Base-by-base conservation (phyloP, 2,888 invertebrate genomes). In the Drosophila mimetica region DNA sequence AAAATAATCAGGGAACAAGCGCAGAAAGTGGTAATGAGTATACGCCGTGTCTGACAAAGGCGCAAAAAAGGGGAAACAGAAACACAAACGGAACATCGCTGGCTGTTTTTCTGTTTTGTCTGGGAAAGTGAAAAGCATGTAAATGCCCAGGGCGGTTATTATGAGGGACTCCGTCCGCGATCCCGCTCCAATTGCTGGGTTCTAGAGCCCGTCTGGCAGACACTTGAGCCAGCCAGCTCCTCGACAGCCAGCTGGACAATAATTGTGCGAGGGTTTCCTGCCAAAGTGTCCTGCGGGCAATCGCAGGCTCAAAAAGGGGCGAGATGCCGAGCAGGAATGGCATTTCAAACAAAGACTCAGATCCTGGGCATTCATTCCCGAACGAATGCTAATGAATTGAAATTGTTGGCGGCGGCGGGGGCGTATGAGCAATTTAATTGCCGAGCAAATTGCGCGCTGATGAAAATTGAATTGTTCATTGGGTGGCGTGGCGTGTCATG, bases 311-410 rank as follows among this genome's bases (percentile, higher is more conserved):
- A 70, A 79, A 66, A 65, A 42, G 46, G 55, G 36, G 42, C 14
- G 36, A 34, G 41, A 22, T 16, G 11, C 14, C 16, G 25, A 48
- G 37, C n/a, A 25, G 32, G 16, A 47, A 41, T 13, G 41, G 54
- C 37, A 60, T 48, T 46, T 46, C 32, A 25, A 59, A 36, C 55
- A 37, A 48, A 41, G 41, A 54, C 16, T 32, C 46, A 42, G 25
- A 32, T 30, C 28, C 28, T 5, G 25, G 50, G 65, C 25, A 18
- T 25, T 25, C 25, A 1, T 25, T 25, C 25, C 0, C 47, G 20
- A 25, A 20, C 22, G 51, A 76, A 84, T 84, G 82, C 87, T 87
- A 84, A 85, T 84, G 87, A 87, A 84, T 84, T 85, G 74, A 82
- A 85, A 81, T 86, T 65, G 75, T 61, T 47, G 18, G 42, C 50